Conservation (phyloP, 2,888 invertebrate genomes). For the Amblyjoppa proteus region DNA sequence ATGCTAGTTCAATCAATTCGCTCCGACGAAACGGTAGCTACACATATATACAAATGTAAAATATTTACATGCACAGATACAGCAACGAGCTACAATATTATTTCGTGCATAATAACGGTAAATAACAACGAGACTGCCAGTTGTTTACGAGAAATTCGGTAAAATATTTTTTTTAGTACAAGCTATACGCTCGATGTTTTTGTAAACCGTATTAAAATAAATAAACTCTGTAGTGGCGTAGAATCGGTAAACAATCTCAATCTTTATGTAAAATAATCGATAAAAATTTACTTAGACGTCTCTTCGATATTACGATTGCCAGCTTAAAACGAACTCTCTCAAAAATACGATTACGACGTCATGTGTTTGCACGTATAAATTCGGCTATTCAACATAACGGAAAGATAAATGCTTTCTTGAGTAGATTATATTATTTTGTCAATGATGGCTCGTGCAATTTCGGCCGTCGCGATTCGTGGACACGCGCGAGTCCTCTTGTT, state of each 20-base stretch:
- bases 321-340: background rate
- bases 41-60: slow-evolving; percentile 52
- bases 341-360: background rate
- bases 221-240: background rate
- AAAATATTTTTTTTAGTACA: background rate
- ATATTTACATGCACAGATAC: slow-evolving; percentile 48
- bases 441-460: background rate
- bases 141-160: background rate
- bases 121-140: slow-evolving; percentile 3
- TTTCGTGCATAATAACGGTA: background rate
- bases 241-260: background rate
- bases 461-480: background rate
- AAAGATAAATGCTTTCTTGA: slow-evolving; percentile 38
- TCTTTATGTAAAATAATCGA: background rate
- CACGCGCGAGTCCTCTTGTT: slow-evolving; percentile 26
- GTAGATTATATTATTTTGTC: slow-evolving; percentile 11
- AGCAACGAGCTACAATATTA: slow-evolving; percentile 8
- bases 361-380: background rate
- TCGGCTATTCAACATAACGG: background rate
- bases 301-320: background rate
- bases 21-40: slow-evolving; percentile 1
- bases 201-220: background rate
- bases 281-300: background rate
- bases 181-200: background rate
- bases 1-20: background rate